Percentiles rank a stretch among this genome's conserved stretches.
These are phyloP conservation scores for Hetaerina titia DNA, from an alignment of 2,888 invertebrate genomes.

Conservation along the genomic window DNA sequence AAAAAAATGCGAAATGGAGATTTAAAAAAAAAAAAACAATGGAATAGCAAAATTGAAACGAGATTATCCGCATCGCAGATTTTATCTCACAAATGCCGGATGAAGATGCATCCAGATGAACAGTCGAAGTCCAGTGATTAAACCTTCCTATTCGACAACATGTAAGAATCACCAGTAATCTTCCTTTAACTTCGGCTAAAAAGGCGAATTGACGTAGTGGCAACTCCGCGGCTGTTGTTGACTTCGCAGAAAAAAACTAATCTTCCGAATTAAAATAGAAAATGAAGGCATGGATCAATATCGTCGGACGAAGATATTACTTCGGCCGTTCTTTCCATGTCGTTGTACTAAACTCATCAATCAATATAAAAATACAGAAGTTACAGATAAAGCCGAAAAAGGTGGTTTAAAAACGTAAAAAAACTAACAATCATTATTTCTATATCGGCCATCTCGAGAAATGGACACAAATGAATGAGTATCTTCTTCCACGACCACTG, in stretches of 20 bases:
- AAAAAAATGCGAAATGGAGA: not conserved
- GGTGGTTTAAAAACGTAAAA: no score
- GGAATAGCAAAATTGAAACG: not conserved
- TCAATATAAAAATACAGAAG: no score
- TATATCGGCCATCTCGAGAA: not conserved
- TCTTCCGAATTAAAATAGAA: not conserved
- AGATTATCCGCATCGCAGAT: not conserved
- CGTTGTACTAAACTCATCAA: no score
- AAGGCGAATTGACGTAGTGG: not conserved
- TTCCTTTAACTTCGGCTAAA: not conserved
- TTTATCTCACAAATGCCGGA: not conserved
- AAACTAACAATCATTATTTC: not conserved
- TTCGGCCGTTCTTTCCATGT: no score
- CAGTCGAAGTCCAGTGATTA: not conserved
- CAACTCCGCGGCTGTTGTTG: not conserved
- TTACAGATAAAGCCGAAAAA: no score
- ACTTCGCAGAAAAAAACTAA: not conserved
- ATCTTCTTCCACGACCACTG: not conserved
- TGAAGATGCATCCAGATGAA: not conserved
- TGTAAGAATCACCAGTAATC: not conserved
- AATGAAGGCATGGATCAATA: no score
- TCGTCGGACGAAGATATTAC: no score
- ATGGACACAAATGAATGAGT: not conserved
- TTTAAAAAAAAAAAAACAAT: not conserved
- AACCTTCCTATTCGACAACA: not conserved